A percentile compares a stretch with the other conserved stretches of the same genome.
Conservation (phyloP, 1,140 invertebrate genomes). For the Drosophila teissieri region DNA sequence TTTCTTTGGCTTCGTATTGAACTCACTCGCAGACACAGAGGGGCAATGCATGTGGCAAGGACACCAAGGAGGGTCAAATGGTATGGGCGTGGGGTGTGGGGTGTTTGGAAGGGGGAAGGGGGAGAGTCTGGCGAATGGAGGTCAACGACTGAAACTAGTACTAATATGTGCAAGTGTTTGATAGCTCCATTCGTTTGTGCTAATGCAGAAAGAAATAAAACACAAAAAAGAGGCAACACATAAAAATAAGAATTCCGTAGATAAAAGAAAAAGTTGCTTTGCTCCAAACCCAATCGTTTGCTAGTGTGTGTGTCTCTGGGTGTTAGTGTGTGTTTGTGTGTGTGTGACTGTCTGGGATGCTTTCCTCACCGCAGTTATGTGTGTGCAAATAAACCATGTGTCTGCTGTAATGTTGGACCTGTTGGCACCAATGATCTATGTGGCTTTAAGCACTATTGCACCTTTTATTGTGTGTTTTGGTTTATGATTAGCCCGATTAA, state of each 20-base stretch:
- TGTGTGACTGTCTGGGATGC: conserved; percentile 34
- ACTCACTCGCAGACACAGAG: conserved; percentile 66
- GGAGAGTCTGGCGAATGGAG: conserved; percentile 76
- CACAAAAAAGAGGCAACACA: conserved; percentile 60
- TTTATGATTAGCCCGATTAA: conserved; percentile 43
- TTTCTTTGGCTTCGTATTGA: conserved; percentile 79
- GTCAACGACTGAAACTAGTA: conserved; percentile 83
- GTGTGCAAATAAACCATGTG: conserved; percentile 20
- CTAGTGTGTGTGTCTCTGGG: conserved; percentile 1
- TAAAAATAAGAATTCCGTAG: conserved; percentile 55
- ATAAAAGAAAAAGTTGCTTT: conserved; percentile 71
- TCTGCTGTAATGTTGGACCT: conserved; percentile 56
- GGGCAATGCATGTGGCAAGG: conserved; percentile 46
- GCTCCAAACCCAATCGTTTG: conserved; percentile 48
- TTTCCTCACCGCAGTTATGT: conserved; percentile 28
- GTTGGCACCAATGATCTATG: conserved; percentile 52
- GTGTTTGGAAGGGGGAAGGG: not conserved
- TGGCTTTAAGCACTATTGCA: conserved; percentile 33
- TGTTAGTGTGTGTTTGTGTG: not conserved
- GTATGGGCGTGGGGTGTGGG: no score
- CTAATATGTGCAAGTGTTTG: conserved; percentile 59
- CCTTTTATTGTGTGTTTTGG: conserved; percentile 41
- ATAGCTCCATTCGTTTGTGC: conserved; percentile 63
- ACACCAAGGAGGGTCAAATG: conserved; percentile 13
- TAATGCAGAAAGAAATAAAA: conserved; percentile 77